Base-by-base conservation (phyloP, 2,113 vertebrate genomes). In the Daubentonia madagascariensis region DNA sequence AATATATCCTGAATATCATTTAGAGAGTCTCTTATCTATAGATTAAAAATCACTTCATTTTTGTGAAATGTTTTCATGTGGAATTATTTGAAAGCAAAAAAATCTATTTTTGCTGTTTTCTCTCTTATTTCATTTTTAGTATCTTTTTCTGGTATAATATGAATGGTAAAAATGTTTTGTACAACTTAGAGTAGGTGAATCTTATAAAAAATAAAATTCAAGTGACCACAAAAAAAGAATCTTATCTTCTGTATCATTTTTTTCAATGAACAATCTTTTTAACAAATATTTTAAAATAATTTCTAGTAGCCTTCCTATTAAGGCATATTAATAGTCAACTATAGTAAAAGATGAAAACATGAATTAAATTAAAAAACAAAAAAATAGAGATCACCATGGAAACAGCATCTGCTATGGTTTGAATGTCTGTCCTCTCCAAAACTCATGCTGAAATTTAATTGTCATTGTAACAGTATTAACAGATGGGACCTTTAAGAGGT, bases 11-110 rank as follows among this genome's bases (percentile, higher is more conserved):
- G 72, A 68, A 20, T 78, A n/a, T 50, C 32, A 79, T 59, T 84
- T 70, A 61, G 50, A 91, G 54, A 57, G 16, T 57, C n/a, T 59
- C 18, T 87, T 86, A 73, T 92, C 17, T 68, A 6, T n/a, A 89
- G 67, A 89, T 98, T 91, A 91, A 94, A 94, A 89, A 43, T 92
- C 57, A 84, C 72, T 87, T 97, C 28, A 85, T 87, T 83, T 79
- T 94, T 48, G 22, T 40, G 68, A 40, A 93, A 85, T 94, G 40
- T 91, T 96, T 91, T 96, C 35, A 17, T 86, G 37, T 92, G 61
- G 35, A 76, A 90, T 91, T 73, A 88, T 92, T 91, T 91, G 50
- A 68, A 97, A 94, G 52, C 16, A 86, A 94, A 91, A 89, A 91
- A 83, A 92, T 85, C 45, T 75, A 50, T 61, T 91, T 96, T 90